phyloP scores from a whole-genome alignment of 2,797 vertebrate genomes.

The Linurgus olivaceus region DNA sequence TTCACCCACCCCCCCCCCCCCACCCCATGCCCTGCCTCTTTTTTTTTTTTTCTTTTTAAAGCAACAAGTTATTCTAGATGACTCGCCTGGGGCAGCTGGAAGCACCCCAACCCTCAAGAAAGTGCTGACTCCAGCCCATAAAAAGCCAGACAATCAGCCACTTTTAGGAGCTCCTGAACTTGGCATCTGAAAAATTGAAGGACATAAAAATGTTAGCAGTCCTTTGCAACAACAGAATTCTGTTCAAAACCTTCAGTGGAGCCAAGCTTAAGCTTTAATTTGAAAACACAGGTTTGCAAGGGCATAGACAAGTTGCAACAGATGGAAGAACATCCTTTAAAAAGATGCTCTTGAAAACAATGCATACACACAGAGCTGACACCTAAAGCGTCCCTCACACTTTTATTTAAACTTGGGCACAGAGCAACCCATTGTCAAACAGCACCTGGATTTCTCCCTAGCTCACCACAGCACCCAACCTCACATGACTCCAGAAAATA shows the following conservation, averaged over 20 bases:
- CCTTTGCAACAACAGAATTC: neutral
- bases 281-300: neutral
- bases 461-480: neutral
- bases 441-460: neutral
- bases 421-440: neutral
- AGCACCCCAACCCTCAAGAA: conserved; percentile 31
- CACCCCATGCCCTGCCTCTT: fast-evolving
- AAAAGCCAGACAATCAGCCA: conserved; percentile 4
- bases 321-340: neutral
- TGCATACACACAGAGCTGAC: neutral
- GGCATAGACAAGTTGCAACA: neutral
- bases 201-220: neutral
- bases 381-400: neutral
- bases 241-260: neutral
- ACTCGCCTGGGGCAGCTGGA: conserved; percentile 25
- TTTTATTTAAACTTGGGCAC: neutral
- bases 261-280: neutral
- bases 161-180: conserved; percentile 16
- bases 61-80: neutral
- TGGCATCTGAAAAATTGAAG: neutral
- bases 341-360: neutral
- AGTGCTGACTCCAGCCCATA: conserved; percentile 24
- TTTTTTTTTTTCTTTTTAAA: neutral
- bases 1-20: neutral
- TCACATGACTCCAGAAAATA: neutral